Evolutionary conservation across 2,888 invertebrate genomes (phyloP).

Genomic region (Drosophila leonis): DNA sequence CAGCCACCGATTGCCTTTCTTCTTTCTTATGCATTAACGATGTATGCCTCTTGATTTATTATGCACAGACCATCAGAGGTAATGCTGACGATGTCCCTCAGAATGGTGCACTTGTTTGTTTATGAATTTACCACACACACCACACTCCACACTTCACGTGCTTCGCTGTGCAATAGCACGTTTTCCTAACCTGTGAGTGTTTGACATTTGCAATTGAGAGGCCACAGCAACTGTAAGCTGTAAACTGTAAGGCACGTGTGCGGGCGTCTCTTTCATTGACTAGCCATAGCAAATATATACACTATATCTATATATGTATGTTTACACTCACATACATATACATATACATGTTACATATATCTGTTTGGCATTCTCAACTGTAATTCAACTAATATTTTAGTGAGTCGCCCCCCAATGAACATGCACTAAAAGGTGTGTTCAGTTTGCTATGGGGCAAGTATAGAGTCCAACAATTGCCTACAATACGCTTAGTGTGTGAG

Average conservation of each 20-base stretch:
- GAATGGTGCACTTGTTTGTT: conserved; percentile 30
- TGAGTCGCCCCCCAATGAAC: neutral
- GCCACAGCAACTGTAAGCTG: conserved; percentile 23
- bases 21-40: conserved; percentile 59
- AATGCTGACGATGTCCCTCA: conserved; percentile 35
- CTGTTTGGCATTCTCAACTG: too few species aligned
- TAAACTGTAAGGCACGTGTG: conserved; percentile 28
- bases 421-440: conserved; percentile 1
- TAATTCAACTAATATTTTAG: conserved; percentile 12
- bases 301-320: neutral
- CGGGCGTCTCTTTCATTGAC: conserved; percentile 7
- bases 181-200: conserved; percentile 4
- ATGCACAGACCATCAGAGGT: conserved; percentile 59
- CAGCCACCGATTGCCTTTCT: conserved; percentile 40
- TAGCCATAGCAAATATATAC: neutral
- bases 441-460: neutral
- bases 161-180: conserved; percentile 21
- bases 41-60: conserved; percentile 71
- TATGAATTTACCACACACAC: conserved; percentile 7
- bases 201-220: conserved; percentile 32
- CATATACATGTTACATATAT: too few species aligned
- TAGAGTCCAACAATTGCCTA: neutral
- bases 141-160: neutral
- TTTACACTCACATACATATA: neutral
- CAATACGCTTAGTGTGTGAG: neutral